Evolutionary conservation across 2,113 vertebrate species (phyloP), one percentile per base, ranked within the genome.

Genomic region (Campylorhamphus procurvoides): DNA sequence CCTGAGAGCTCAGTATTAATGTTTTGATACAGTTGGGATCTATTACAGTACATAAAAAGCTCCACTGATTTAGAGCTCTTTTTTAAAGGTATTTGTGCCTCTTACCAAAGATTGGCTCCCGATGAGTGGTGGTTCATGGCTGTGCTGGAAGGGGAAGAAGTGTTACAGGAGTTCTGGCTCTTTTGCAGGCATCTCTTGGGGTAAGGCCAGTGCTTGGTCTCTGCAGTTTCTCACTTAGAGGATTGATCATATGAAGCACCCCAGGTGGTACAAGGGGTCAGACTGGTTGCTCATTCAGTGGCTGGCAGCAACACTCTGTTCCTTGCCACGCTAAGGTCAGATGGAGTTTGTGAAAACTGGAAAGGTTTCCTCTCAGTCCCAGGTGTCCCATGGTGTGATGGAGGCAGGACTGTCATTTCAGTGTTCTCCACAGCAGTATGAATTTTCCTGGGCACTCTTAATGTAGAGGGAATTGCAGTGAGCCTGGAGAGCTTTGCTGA

Each of bases 101-200:
- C 2, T 77, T 69, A 28, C 10, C 17, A 1, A 58, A 67, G 28
- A 13, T 19, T 88, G 90, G 31, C 83, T 94, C 49, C n/a, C 18
- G 6, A 68, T 60, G 40, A 44, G n/a, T 0, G 0, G 31, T 0
- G 0, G 31, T 33, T 90, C 31, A 39, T 37, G 59, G 42, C 47
- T 88, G 20, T 79, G 7, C 78, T 92, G 46, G 58, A 71, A 83
- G 33, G 28, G 16, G 28, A 74, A 69, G 47, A 20, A 35, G 12
- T 6, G 9, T 89, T 93, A 40, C 40, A 87, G 44, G 28, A 87
- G 53, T 42, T 87, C 49, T 91, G 71, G 28, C n/a, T 59, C n/a
- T 58, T 46, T n/a, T 56, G 14, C 20, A n/a, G 62, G 18, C 2
- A 0, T 66, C 46, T 83, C 23, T 47, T 16, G 39, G 37, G 50